Evolutionary conservation across 2,797 vertebrate species (phyloP).

Genomic region (Protosalanx chinensis): DNA sequence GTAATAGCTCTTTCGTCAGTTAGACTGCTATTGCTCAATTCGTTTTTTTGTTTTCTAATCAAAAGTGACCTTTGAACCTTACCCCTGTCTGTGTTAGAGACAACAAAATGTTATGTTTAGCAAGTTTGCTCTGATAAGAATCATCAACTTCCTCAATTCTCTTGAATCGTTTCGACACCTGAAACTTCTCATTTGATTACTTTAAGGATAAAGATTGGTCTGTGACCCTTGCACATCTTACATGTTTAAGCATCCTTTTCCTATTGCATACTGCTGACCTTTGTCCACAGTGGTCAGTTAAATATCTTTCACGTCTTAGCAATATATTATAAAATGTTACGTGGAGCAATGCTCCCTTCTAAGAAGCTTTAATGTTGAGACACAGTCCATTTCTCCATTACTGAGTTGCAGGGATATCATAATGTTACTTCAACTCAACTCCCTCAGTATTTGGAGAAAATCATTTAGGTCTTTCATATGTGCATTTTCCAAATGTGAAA

Average conservation of each 20-base stretch:
- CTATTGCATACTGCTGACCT: neutral
- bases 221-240: neutral
- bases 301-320: slow-evolving; percentile 33
- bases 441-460: neutral
- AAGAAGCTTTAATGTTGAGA: slow-evolving; percentile 18
- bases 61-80: slow-evolving; percentile 48
- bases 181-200: neutral
- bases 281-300: neutral
- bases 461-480: neutral
- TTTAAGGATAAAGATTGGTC: neutral
- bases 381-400: slow-evolving; percentile 35
- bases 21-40: slow-evolving; percentile 55
- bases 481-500: slow-evolving; percentile 25
- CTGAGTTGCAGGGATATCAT: neutral
- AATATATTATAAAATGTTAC: slow-evolving; percentile 21
- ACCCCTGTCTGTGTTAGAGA: neutral
- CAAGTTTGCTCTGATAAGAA: neutral
- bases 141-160: neutral
- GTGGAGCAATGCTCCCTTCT: slow-evolving; percentile 19
- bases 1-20: slow-evolving; percentile 62
- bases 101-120: neutral
- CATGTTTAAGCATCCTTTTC: neutral
- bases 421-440: neutral
- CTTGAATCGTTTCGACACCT: neutral
- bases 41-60: slow-evolving; percentile 56